phyloP scores from a whole-genome alignment of 2,113 vertebrate species.

The Odocoileus hemionus region DNA sequence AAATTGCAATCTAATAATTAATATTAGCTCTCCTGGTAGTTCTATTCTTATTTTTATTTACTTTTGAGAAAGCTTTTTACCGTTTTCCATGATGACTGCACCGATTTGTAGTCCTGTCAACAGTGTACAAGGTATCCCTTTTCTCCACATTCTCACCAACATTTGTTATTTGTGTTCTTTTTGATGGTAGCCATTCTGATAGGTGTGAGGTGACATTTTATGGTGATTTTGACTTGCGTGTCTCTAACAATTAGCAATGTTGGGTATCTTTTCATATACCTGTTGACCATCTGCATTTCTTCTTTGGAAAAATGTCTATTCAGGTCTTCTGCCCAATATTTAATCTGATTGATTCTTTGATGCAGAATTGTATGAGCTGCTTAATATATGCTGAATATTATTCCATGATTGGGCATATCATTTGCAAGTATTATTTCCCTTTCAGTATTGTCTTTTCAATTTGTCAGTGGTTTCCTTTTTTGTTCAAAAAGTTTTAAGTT shows the following conservation, averaged over 20 bases:
- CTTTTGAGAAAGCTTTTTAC: not conserved
- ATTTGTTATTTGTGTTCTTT: not conserved
- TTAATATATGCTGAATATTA: not conserved
- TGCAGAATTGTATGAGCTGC: not conserved
- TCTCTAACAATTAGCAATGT: not conserved
- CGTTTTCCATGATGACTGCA: not conserved
- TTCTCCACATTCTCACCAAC: not conserved
- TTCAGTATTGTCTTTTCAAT: not conserved
- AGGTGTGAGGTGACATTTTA: not conserved
- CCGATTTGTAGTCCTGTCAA: rapidly evolving
- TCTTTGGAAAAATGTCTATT: not conserved
- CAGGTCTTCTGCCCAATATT: not conserved
- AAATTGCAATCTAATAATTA: not conserved
- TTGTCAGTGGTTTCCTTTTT: not conserved
- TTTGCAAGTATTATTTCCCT: not conserved
- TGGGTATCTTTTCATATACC: not conserved
- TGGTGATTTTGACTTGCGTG: not conserved
- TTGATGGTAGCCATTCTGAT: not conserved
- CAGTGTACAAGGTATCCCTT: not conserved
- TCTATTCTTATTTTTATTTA: not conserved
- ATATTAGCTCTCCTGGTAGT: not conserved
- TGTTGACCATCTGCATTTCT: not conserved
- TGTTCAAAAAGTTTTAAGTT: not conserved
- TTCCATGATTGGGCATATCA: not conserved
- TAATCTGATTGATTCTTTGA: not conserved